phyloP scores from a whole-genome alignment of 2,888 invertebrate genomes.

The Mimumesa dahlbomi region DNA sequence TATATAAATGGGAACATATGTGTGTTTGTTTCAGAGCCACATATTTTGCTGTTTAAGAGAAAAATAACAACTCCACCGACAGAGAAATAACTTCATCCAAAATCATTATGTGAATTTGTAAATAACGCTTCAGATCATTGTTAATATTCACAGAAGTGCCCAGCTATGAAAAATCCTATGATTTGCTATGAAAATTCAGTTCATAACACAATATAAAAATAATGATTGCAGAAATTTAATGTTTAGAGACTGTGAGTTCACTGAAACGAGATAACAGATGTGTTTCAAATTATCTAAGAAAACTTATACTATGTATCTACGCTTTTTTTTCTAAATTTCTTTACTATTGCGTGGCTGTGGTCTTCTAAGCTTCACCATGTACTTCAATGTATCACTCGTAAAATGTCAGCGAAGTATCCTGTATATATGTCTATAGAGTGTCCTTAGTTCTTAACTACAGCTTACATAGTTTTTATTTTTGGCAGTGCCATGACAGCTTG shows the following conservation, averaged over 20 bases:
- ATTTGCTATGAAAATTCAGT: constrained; percentile 1
- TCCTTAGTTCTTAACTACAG: constrained; percentile 66
- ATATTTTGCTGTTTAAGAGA: constrained; percentile 92
- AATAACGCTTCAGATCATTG: constrained; percentile 61
- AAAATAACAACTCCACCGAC: constrained; percentile 83
- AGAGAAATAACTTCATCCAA: constrained; percentile 57
- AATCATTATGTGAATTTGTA: constrained; percentile 46
- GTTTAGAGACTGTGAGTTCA: background rate
- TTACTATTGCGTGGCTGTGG: constrained; percentile 16
- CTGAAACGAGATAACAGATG: background rate
- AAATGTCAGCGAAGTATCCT: constrained; percentile 66
- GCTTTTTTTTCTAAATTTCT: constrained; percentile 19
- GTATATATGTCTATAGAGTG: constrained; percentile 74
- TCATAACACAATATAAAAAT: background rate
- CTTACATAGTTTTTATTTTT: constrained; percentile 35
- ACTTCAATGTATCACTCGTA: constrained; percentile 52
- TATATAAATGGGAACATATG: background rate
- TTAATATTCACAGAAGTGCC: constrained; percentile 61
- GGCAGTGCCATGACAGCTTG: constrained; percentile 29
- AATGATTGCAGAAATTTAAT: background rate
- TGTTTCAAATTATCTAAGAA: background rate
- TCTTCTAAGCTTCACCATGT: constrained; percentile 36
- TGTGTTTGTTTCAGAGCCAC: constrained; percentile 87
- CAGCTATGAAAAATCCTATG: constrained; percentile 35
- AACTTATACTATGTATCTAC: background rate